Percentiles rank a stretch among this genome's conserved stretches.
Conservation (phyloP, 2,797 vertebrate genomes). For the Gorsachius magnificus region DNA sequence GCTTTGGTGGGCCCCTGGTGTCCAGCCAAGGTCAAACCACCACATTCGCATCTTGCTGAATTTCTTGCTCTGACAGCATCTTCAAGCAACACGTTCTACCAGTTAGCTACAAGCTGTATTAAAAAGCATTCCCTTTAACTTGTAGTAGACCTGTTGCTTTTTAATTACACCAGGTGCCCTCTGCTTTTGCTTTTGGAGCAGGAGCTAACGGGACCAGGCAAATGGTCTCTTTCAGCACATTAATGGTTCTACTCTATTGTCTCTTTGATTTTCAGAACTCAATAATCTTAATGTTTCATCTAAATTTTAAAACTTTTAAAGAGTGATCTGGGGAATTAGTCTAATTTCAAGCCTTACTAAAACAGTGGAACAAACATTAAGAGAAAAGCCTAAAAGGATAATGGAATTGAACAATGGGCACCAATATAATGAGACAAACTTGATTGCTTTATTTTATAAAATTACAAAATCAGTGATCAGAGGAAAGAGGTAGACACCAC, state of each 20-base stretch:
- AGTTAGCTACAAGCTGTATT: neutral
- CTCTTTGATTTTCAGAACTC: conserved; percentile 52
- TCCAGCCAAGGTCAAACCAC: too few relatives aligned
- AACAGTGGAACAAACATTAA: conserved; percentile 55
- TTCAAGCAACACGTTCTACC: neutral
- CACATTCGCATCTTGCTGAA: neutral
- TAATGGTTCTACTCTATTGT: neutral
- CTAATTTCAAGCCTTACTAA: conserved; percentile 54
- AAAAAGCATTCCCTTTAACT: neutral
- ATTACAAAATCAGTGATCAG: conserved; percentile 44
- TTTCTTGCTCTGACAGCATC: conserved; percentile 13
- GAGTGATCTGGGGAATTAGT: conserved; percentile 54
- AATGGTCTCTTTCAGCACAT: neutral
- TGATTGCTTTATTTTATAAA: conserved; percentile 54
- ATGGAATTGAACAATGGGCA: conserved; percentile 52
- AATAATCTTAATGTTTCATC: conserved; percentile 54
- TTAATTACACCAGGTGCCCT: neutral
- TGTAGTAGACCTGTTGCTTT: conserved; percentile 13
- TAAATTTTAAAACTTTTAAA: conserved; percentile 38
- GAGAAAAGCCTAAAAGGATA: conserved; percentile 51
- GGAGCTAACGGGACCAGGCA: neutral
- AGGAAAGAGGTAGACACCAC: neutral
- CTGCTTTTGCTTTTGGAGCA: neutral
- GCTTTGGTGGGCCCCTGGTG: too few relatives aligned
- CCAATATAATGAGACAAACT: conserved; percentile 44